Conservation (phyloP, 2,797 vertebrate genomes). For the Periparus ater region DNA sequence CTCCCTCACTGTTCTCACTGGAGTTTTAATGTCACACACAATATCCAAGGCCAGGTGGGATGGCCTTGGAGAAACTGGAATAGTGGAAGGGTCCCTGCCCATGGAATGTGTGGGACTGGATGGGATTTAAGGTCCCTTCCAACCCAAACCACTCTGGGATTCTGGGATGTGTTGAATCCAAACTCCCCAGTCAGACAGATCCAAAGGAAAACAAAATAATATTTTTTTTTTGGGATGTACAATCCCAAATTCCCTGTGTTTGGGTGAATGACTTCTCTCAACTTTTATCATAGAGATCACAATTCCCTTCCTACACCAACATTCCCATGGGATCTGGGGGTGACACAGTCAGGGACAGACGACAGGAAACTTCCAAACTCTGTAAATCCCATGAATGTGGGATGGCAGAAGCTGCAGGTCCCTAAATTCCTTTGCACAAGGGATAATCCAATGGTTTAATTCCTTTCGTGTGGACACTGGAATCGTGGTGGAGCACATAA, state of each 20-base stretch:
- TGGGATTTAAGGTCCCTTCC: not conserved
- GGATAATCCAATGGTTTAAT: not conserved
- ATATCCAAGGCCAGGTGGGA: not conserved
- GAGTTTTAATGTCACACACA: not conserved
- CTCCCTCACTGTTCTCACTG: not conserved
- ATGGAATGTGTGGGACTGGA: not conserved
- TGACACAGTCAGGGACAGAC: fast-evolving
- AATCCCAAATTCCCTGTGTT: not conserved
- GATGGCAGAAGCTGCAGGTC: not conserved
- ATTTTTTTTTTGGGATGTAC: not conserved
- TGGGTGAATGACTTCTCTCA: fast-evolving
- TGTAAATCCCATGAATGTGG: fast-evolving
- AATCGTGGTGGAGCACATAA: fast-evolving
- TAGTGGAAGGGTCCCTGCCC: not conserved
- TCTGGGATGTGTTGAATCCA: not conserved
- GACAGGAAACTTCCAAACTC: not conserved
- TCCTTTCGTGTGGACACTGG: fast-evolving
- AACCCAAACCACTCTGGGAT: not conserved
- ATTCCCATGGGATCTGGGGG: fast-evolving
- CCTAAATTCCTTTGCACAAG: fast-evolving
- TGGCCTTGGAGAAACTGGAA: not conserved
- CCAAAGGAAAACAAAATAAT: fast-evolving
- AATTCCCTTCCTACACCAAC: not conserved
- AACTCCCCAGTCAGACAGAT: not conserved
- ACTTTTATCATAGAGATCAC: fast-evolving